phyloP scores from a whole-genome alignment of 2,888 invertebrate genomes.

The Coleophora flavipennella region DNA sequence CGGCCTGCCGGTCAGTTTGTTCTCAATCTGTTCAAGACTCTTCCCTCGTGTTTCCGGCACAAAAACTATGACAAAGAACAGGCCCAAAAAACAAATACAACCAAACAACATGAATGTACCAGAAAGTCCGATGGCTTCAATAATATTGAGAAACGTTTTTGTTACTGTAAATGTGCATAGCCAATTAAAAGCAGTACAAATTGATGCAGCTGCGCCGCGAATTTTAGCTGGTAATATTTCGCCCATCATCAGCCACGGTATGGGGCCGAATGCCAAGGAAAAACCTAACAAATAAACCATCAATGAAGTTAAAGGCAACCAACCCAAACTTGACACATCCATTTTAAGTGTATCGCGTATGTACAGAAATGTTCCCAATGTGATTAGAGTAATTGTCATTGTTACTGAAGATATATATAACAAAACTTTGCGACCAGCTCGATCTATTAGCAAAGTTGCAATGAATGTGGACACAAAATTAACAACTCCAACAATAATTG shows the following conservation, averaged over 20 bases:
- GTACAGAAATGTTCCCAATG: slow-evolving; percentile 86
- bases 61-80: slow-evolving; percentile 85
- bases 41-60: slow-evolving; percentile 96
- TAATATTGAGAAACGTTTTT: slow-evolving; percentile 84
- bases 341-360: slow-evolving; percentile 52
- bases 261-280: slow-evolving; percentile 87
- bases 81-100: slow-evolving; percentile 77
- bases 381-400: slow-evolving; percentile 82
- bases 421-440: slow-evolving; percentile 89
- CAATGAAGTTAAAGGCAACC: slow-evolving; percentile 85
- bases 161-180: slow-evolving; percentile 92
- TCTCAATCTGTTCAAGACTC: slow-evolving; percentile 93
- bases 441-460: slow-evolving; percentile 89
- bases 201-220: slow-evolving; percentile 90
- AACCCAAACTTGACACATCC: slow-evolving; percentile 75
- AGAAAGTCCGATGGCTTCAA: slow-evolving; percentile 75
- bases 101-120: slow-evolving; percentile 92
- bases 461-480: slow-evolving; percentile 93
- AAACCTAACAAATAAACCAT: slow-evolving; percentile 90
- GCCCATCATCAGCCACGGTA: slow-evolving; percentile 93
- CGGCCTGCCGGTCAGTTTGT: slow-evolving; percentile 76
- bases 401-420: slow-evolving; percentile 86
- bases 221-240: slow-evolving; percentile 92
- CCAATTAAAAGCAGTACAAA: slow-evolving; percentile 94
- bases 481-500: slow-evolving; percentile 90